phyloP scores from a whole-genome alignment of 2,888 invertebrate genomes.

The Cataglyphis rosenhaueri region DNA sequence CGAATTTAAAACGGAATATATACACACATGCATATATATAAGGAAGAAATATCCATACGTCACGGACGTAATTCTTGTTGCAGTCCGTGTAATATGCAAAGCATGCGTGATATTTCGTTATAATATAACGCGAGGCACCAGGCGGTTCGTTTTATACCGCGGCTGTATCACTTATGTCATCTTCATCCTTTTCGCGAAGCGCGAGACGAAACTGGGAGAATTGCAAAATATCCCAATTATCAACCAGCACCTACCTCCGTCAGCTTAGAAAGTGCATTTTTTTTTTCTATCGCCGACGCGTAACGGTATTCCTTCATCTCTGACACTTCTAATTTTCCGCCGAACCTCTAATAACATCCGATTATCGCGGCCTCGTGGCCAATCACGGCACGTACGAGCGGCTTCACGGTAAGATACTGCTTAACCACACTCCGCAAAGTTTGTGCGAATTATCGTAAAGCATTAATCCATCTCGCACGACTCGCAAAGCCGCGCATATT shows the following conservation, averaged over 20 bases:
- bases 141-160: slow-evolving; percentile 35
- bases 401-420: slow-evolving; percentile 8
- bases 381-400: slow-evolving; percentile 42
- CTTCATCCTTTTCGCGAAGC: slow-evolving; percentile 21
- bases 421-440: slow-evolving; percentile 21
- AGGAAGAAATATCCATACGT: slow-evolving; percentile 36
- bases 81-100: slow-evolving; percentile 40
- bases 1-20: slow-evolving; percentile 16
- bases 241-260: background rate
- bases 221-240: slow-evolving; percentile 48
- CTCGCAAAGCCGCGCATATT: slow-evolving; percentile 15
- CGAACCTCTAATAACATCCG: slow-evolving; percentile 56
- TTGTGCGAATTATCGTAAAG: slow-evolving; percentile 27
- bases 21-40: background rate
- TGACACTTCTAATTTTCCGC: slow-evolving; percentile 54
- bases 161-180: slow-evolving; percentile 38
- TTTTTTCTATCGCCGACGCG: slow-evolving; percentile 24
- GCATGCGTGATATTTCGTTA: slow-evolving; percentile 30
- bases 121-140: slow-evolving; percentile 26
- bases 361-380: slow-evolving; percentile 54
- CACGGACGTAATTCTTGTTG: slow-evolving; percentile 37
- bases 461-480: slow-evolving; percentile 15
- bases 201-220: slow-evolving; percentile 20
- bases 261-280: slow-evolving; percentile 48
- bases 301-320: slow-evolving; percentile 56